These are phyloP conservation scores for Muntiacus muntjak DNA, from an alignment of 2,113 vertebrate genomes.

Conservation along the genomic window DNA sequence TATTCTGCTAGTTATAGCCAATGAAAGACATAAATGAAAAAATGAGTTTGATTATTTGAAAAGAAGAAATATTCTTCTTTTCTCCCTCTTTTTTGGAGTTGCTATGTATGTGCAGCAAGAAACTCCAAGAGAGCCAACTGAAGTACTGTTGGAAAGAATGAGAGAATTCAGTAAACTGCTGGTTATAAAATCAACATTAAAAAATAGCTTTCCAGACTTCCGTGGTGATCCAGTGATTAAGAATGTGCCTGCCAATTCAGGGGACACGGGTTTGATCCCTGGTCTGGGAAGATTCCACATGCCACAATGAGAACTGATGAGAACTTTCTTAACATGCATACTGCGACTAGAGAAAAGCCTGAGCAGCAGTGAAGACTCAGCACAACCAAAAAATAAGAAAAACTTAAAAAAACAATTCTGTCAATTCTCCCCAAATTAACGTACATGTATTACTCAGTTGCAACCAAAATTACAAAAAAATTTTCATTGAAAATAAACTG, in stretches of 20 bases:
- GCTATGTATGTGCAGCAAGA: background rate
- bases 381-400: background rate
- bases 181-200: background rate
- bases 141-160: background rate
- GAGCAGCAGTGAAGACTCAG: background rate
- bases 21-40: background rate
- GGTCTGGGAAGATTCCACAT: background rate
- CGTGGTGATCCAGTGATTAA: background rate
- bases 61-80: background rate
- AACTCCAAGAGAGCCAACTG: background rate
- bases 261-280: background rate
- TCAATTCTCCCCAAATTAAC: background rate
- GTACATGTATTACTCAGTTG: background rate
- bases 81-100: background rate
- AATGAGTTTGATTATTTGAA: background rate
- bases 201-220: background rate
- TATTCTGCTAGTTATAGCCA: background rate
- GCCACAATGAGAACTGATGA: background rate
- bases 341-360: background rate
- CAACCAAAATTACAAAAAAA: background rate
- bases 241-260: background rate
- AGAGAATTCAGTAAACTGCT: background rate
- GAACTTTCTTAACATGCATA: background rate
- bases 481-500: background rate
- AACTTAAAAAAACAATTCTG: background rate